Base-by-base conservation (phyloP, 2,797 vertebrate genomes). In the Danio tinwini region DNA sequence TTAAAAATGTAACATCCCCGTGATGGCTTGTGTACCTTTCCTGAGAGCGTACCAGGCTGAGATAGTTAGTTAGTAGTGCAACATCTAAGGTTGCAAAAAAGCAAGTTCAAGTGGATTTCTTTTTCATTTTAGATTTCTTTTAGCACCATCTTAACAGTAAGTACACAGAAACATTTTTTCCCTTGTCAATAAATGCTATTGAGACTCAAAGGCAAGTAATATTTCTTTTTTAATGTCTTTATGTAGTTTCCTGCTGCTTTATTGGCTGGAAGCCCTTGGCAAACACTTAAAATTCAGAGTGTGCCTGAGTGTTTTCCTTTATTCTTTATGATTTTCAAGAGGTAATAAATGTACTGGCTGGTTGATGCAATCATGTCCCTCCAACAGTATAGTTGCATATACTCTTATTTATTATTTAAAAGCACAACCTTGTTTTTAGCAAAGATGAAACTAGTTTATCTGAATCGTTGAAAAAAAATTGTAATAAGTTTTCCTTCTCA, bases 191-290 rank as follows among this genome's bases (percentile, higher is more conserved):
- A 53, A 64, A 17, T 16, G 39, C 61, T 44, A 40, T 64, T 53
- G 17, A 19, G 39, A 49, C 52, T 45, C 39, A 0, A 67, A 52
- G 21, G 40, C 5, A 47, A 47, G 62, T 47, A 58, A 56, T 65
- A 10, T 14, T 74, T 74, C 4, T 47, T 76, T 76, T 56, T 56
- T 2, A 56, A 56, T 19, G 40, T 40, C 42, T 76, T 67, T 76
- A 58, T 65, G 40, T 47, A 42, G 11, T 76, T 58, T 76, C 21
- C 13, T 75, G 1, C 6, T 76, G 45, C 14, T 76, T 58, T 68
- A 76, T 56, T 39, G 40, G 49, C 42, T 56, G 7, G 11, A 58
- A 76, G 19, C 42, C 74, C 5, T 77, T 50, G 64, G 53, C 21
- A 68, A 58, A 64, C 29, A 64, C 17, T 81, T 55, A 62, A 45